These are phyloP conservation scores for Antheraea mylitta DNA, from an alignment of 1,140 invertebrate genomes.

Conservation along the genomic window DNA sequence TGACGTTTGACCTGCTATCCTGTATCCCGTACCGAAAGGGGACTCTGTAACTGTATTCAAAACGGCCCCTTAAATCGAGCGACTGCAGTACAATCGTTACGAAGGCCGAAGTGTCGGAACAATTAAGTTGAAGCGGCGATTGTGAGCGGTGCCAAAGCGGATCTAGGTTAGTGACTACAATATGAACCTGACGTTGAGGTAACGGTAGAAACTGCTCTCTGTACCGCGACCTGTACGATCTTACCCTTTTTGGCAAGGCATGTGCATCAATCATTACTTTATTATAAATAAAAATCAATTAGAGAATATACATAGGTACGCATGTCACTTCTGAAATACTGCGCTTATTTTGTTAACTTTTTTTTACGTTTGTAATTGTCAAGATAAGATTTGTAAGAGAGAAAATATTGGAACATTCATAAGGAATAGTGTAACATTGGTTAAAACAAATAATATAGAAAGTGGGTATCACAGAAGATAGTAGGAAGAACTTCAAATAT, in stretches of 20 bases:
- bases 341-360: too few relatives aligned
- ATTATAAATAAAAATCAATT: too few relatives aligned
- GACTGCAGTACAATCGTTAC: conserved; percentile 74
- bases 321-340: too few relatives aligned
- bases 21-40: conserved; percentile 44
- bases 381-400: too few relatives aligned
- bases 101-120: conserved; percentile 72
- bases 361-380: too few relatives aligned
- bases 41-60: conserved; percentile 46
- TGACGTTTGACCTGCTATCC: conserved; percentile 44
- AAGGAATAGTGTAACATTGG: too few relatives aligned
- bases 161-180: conserved; percentile 71
- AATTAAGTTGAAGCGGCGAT: conserved; percentile 77
- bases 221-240: conserved; percentile 38
- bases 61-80: conserved; percentile 63
- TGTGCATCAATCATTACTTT: not conserved
- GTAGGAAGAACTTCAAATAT: too few relatives aligned
- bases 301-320: too few relatives aligned
- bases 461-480: too few relatives aligned
- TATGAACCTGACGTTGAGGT: conserved; percentile 62
- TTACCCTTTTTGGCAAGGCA: conserved; percentile 47
- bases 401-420: too few relatives aligned
- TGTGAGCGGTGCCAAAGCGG: conserved; percentile 75
- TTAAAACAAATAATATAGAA: too few relatives aligned
- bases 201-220: conserved; percentile 38